Conservation (phyloP, 1,140 invertebrate genomes). For the Laodelphax striatellus region DNA sequence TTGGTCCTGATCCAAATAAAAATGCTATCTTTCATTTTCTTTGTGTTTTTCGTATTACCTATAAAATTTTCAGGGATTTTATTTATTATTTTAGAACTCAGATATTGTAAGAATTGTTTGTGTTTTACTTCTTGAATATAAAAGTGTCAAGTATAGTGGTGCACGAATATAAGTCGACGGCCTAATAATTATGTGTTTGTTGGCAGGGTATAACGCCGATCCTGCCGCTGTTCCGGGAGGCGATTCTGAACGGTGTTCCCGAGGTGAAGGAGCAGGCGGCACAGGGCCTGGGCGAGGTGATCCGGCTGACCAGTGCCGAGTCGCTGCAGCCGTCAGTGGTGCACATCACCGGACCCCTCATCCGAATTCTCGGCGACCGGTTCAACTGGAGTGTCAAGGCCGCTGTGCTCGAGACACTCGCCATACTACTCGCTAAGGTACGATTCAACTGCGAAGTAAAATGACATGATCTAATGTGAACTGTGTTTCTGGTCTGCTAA, state of each 20-base stretch:
- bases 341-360: conserved; percentile 93
- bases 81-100: no score
- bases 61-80: no score
- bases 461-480: no score
- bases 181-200: conserved; percentile 12
- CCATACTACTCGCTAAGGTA: conserved; percentile 80
- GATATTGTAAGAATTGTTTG: no score
- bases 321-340: conserved; percentile 91
- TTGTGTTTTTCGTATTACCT: no score
- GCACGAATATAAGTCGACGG: no score
- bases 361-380: conserved; percentile 88
- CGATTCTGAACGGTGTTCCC: conserved; percentile 84
- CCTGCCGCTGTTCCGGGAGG: conserved; percentile 89
- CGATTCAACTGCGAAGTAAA: no score
- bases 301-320: conserved; percentile 68
- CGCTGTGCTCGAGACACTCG: conserved; percentile 88
- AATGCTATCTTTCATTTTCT: no score
- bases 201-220: conserved; percentile 86
- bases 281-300: conserved; percentile 86
- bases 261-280: conserved; percentile 93
- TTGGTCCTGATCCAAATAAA: no score
- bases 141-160: no score
- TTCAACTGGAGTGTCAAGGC: conserved; percentile 90
- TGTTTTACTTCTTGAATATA: no score
- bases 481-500: no score